Percentiles rank a stretch among this genome's conserved stretches.
Conservation (phyloP, 2,113 vertebrate genomes). For the Oophaga pumilio region DNA sequence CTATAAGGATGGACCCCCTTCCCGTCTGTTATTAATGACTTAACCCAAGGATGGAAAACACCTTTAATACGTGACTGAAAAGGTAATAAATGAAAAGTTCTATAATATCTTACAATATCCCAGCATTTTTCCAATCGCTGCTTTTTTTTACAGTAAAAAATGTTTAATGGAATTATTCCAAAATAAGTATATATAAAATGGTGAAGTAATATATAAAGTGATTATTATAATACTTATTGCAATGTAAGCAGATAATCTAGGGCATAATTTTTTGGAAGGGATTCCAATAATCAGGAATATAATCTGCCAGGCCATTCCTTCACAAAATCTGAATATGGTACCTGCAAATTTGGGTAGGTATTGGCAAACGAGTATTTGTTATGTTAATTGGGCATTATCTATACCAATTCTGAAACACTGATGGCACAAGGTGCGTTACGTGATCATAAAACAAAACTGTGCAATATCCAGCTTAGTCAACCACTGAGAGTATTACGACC, state of each 20-base stretch:
- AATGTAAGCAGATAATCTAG: neutral
- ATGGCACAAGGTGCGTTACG: neutral
- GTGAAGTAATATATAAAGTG: neutral
- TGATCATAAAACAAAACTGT: conserved; percentile 9
- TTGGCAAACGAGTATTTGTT: neutral
- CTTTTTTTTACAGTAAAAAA: neutral
- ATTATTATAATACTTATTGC: neutral
- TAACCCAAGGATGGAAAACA: no score
- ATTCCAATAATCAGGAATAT: neutral
- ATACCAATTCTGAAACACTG: conserved; percentile 1
- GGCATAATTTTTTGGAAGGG: neutral
- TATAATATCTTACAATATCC: neutral
- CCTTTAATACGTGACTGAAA: no score
- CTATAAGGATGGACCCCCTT: no score
- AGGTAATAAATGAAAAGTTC: neutral
- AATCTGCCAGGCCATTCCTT: neutral
- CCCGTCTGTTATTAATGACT: no score
- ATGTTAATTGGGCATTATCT: neutral
- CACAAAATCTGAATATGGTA: neutral
- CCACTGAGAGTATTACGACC: neutral
- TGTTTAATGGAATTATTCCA: conserved; percentile 11
- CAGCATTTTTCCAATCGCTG: neutral
- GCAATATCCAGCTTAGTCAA: conserved; percentile 1
- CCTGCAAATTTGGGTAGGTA: neutral
- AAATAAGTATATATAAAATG: neutral